These are phyloP conservation scores for Amorpha juglandis DNA, from an alignment of 2,888 invertebrate species.

Conservation along the genomic window DNA sequence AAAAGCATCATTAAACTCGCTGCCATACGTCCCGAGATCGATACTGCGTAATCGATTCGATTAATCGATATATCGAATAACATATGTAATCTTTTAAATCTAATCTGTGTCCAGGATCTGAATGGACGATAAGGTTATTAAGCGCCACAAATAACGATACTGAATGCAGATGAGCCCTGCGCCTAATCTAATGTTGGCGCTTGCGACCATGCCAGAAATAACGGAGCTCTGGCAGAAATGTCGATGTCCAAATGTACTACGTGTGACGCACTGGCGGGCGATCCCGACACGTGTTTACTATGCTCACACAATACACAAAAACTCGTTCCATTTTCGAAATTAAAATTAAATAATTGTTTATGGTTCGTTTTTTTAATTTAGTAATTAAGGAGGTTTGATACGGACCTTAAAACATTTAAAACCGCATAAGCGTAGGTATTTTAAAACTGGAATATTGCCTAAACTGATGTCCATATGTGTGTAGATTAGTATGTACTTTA, in stretches of 20 bases:
- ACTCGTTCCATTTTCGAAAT: conserved; percentile 24
- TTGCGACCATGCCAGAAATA: conserved; percentile 71
- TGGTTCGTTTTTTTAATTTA: conserved; percentile 13
- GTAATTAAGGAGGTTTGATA: not conserved
- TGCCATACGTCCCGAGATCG: conserved; percentile 41
- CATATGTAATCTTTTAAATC: conserved; percentile 36
- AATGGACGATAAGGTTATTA: conserved; percentile 66
- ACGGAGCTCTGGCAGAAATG: conserved; percentile 67
- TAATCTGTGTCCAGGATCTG: conserved; percentile 39
- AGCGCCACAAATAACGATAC: conserved; percentile 69
- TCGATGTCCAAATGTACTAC: conserved; percentile 66
- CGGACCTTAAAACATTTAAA: not conserved
- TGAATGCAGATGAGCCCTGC: conserved; percentile 75
- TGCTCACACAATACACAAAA: conserved; percentile 7
- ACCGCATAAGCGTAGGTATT: not conserved
- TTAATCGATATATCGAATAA: conserved; percentile 32
- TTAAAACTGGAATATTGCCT: not conserved
- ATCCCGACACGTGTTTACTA: conserved; percentile 47
- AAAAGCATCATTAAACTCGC: conserved; percentile 49
- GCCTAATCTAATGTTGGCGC: conserved; percentile 75
- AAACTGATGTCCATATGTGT: not conserved
- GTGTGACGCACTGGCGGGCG: conserved; percentile 60
- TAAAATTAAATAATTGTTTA: conserved; percentile 10
- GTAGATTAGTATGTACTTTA: not conserved
- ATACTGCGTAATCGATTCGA: conserved; percentile 30